phyloP scores from a whole-genome alignment of 2,113 vertebrate species.

The Chlorodrepanis virens region DNA sequence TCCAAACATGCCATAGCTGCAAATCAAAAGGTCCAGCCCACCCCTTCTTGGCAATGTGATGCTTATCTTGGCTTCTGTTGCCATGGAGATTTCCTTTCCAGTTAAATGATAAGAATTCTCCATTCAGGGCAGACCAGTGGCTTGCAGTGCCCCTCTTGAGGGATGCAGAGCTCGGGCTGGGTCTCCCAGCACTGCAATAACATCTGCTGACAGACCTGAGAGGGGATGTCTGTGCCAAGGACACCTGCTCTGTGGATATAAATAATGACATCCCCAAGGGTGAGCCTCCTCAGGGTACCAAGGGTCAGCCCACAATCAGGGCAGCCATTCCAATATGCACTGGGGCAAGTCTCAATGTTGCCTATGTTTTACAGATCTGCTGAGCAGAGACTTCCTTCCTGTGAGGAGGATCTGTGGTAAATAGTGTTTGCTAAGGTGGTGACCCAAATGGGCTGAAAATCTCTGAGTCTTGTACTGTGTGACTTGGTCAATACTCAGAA shows the following conservation, averaged over 20 bases:
- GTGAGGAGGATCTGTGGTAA: background rate
- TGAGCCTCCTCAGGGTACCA: background rate
- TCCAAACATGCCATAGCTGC: background rate
- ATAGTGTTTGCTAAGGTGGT: background rate
- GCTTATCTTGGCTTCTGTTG: background rate
- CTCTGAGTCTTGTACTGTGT: background rate
- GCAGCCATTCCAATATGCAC: fast-evolving
- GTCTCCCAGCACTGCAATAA: background rate
- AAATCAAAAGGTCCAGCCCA: background rate
- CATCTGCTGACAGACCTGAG: background rate
- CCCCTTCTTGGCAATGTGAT: background rate
- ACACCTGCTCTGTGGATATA: background rate
- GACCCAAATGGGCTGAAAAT: background rate
- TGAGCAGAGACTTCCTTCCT: background rate
- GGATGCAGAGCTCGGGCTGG: background rate
- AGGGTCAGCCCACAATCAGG: background rate
- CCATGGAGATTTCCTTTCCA: slow-evolving; percentile 9
- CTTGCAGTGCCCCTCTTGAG: fast-evolving
- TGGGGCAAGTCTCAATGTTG: fast-evolving
- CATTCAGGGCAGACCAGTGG: background rate
- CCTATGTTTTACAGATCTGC: background rate
- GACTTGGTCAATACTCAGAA: background rate
- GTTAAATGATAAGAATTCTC: background rate
- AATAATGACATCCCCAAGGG: background rate
- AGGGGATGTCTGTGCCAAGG: background rate